Evolutionary conservation across 23 tunicate genomes (phyloP), one percentile per base, ranked within the genome.

Genomic region (Clavelina lepadiformis): DNA sequence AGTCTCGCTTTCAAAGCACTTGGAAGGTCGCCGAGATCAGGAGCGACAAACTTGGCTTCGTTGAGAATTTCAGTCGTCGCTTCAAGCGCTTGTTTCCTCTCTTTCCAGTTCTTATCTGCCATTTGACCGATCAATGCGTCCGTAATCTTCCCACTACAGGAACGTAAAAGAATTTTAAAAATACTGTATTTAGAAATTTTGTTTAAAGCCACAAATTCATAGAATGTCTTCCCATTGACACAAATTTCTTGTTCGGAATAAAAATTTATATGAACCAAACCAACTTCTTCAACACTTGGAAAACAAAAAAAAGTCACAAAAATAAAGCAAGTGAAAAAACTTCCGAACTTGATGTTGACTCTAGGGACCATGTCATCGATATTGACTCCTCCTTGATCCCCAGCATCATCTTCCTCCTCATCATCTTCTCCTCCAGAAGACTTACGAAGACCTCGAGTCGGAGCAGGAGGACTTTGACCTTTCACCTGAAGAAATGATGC

Each of bases 91-190:
- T 93, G 94, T 61, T 74, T 73, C 30, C 98, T 41, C 30, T 55
- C 51, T 61, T 93, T 93, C 98, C 98, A 93, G 69, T 93, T 85
- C 37, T 81, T 80, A 38, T 93, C 88, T 18, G 58, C 46, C 20
- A 93, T 46, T 78, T 83, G 51, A 0, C 58, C 58, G 25, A 93
- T 20, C 5, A 93, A 79, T 15, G 56, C 46, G 34, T 83, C 88
- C 7, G 98, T 84, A 26, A 93, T 83, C 55, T 85, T 83, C 35
- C 33, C 77, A 67, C 95, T 61, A 45, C 34, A 74, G n/a, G n/a
- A n/a, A n/a, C n/a, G n/a, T n/a, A n/a, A n/a, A n/a, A n/a, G n/a
- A n/a, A n/a, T n/a, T n/a, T n/a, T n/a, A n/a, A n/a, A n/a, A n/a
- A n/a, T n/a, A n/a, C n/a, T n/a, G n/a, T n/a, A n/a, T n/a, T n/a